Evolutionary conservation across 1,140 invertebrate genomes (phyloP).

Genomic region (Holotrichia oblita): DNA sequence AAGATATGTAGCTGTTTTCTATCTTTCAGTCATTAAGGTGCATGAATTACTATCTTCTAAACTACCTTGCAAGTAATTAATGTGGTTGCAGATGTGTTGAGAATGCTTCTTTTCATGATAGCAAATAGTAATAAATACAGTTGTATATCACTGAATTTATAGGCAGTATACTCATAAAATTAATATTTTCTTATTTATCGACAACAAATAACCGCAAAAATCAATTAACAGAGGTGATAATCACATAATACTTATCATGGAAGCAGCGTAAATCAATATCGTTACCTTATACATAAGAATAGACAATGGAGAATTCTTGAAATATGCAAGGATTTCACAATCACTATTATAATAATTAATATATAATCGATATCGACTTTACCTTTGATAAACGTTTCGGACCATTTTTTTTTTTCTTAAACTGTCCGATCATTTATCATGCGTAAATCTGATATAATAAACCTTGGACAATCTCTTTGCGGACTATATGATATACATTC

Average conservation of each 20-base stretch:
- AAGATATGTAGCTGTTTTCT: too few relatives aligned
- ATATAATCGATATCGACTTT: neutral
- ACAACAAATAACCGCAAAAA: neutral
- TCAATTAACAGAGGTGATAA: constrained; percentile 12
- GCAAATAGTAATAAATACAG: too few relatives aligned
- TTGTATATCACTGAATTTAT: too few relatives aligned
- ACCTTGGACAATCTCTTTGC: constrained; percentile 34
- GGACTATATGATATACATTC: neutral
- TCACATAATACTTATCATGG: neutral
- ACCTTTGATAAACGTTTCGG: constrained; percentile 4
- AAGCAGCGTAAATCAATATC: constrained; percentile 5
- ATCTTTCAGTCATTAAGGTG: too few relatives aligned
- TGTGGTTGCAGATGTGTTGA: too few relatives aligned
- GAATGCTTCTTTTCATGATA: too few relatives aligned
- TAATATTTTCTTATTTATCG: constrained; percentile 8
- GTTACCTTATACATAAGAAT: neutral
- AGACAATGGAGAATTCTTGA: neutral
- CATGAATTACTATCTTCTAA: too few relatives aligned
- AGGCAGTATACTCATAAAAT: neutral
- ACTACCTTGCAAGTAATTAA: too few relatives aligned
- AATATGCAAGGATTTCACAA: constrained; percentile 26
- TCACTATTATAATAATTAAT: neutral
- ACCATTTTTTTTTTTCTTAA: neutral
- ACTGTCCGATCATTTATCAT: neutral
- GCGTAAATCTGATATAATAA: constrained; percentile 10